Conservation (phyloP, 2,888 invertebrate genomes). For the Dione vanillae region DNA sequence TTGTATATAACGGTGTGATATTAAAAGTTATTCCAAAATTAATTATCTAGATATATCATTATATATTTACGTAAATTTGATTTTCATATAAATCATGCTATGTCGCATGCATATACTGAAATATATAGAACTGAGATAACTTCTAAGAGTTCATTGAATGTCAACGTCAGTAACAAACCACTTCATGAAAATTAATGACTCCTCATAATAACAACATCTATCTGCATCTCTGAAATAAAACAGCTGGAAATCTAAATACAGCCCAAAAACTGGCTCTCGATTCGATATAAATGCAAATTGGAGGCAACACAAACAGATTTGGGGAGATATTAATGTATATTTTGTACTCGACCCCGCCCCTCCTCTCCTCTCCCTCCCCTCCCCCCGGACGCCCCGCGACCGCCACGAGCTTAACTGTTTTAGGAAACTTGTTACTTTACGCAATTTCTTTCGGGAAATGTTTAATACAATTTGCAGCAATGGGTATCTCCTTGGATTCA, state of each 20-base stretch:
- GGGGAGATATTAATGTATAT: slow-evolving; percentile 29
- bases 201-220: not conserved
- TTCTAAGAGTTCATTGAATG: too few species aligned
- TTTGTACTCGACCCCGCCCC: not conserved
- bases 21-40: too few species aligned
- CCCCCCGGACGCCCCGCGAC: not conserved
- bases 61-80: too few species aligned
- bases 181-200: not conserved
- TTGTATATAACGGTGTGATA: too few species aligned
- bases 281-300: slow-evolving; percentile 61
- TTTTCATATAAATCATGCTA: too few species aligned
- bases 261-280: slow-evolving; percentile 37
- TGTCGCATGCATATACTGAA: not conserved
- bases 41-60: too few species aligned
- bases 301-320: slow-evolving; percentile 57
- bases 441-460: slow-evolving; percentile 1
- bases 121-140: not conserved
- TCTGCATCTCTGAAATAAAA: slow-evolving; percentile 12
- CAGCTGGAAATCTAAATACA: slow-evolving; percentile 18
- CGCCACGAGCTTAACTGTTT: slow-evolving; percentile 12
- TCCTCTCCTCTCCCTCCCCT: not conserved
- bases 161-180: not conserved
- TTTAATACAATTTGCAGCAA: not conserved
- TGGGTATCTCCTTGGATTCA: not conserved
- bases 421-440: slow-evolving; percentile 1